phyloP scores from a whole-genome alignment of 1,140 invertebrate species.

The Caerostris extrusa region DNA sequence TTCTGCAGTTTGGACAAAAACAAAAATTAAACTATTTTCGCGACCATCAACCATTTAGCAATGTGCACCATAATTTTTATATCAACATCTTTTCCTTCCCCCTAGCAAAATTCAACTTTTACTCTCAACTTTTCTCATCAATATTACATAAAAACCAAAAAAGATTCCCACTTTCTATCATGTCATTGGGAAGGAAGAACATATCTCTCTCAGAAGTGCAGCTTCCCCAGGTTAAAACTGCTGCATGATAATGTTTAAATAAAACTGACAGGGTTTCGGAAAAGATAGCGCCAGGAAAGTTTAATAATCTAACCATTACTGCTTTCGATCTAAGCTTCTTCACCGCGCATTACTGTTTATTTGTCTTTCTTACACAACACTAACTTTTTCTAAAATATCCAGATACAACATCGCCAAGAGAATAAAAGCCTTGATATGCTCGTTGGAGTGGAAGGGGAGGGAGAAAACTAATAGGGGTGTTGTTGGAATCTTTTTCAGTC shows the following conservation, averaged over 20 bases:
- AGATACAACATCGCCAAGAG: slow-evolving; percentile 54
- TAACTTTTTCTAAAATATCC: slow-evolving; percentile 56
- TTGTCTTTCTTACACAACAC: neutral
- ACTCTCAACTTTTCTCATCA: slow-evolving; percentile 37
- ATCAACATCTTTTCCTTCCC: too few relatives aligned
- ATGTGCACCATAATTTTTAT: too few relatives aligned
- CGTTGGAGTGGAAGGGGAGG: neutral
- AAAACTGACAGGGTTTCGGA: slow-evolving; percentile 59
- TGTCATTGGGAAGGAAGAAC: neutral
- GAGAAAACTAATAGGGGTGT: slow-evolving; percentile 31
- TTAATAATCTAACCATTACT: slow-evolving; percentile 48
- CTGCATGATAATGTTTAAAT: slow-evolving; percentile 56
- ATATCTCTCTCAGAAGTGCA: slow-evolving; percentile 39
- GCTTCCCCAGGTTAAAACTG: slow-evolving; percentile 33
- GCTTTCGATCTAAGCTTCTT: slow-evolving; percentile 36
- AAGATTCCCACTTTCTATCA: slow-evolving; percentile 25
- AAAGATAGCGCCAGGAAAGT: slow-evolving; percentile 55
- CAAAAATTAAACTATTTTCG: too few relatives aligned
- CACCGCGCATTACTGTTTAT: neutral
- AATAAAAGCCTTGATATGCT: slow-evolving; percentile 46
- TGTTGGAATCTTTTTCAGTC: slow-evolving; percentile 40
- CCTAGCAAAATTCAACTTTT: neutral
- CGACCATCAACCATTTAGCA: too few relatives aligned
- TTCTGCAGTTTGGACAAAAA: too few relatives aligned
- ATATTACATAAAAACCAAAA: slow-evolving; percentile 29